Conservation (phyloP, 2,797 vertebrate genomes). For the Sebastes hubbsi region DNA sequence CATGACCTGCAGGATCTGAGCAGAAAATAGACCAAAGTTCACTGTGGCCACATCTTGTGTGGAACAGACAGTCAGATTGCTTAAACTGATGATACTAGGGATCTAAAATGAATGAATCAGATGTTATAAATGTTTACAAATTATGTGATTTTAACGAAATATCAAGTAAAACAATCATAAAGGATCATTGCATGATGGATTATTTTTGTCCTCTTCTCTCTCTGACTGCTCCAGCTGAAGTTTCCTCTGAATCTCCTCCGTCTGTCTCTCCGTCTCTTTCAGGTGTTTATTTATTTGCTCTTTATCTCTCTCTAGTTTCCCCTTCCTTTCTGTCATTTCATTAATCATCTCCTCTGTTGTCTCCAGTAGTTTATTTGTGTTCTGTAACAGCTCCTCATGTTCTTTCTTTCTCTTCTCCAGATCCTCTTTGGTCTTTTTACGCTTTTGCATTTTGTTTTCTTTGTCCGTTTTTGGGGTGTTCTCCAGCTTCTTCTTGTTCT, state of each 20-base stretch:
- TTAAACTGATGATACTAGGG: background rate
- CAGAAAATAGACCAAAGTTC: no score
- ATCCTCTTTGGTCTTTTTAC: fast-evolving
- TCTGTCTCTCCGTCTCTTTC: background rate
- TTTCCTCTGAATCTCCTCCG: background rate
- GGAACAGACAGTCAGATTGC: no score
- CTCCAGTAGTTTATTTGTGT: background rate
- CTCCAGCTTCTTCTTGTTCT: fast-evolving
- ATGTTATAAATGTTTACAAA: no score
- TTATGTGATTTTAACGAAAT: no score
- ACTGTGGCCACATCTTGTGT: fast-evolving
- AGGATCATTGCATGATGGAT: background rate
- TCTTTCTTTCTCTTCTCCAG: fast-evolving
- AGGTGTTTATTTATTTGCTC: background rate
- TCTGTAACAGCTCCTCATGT: background rate
- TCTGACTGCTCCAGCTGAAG: background rate
- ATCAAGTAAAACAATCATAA: no score
- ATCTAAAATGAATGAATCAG: background rate
- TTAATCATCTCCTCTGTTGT: background rate
- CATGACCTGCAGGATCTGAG: no score
- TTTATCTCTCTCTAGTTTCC: background rate
- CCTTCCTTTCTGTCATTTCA: background rate
- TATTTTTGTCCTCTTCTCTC: background rate
- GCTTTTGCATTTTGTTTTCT: no score
- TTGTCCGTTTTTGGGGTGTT: no score